A percentile compares a stretch with the other conserved stretches of the same genome.
Conservation (phyloP, 2,888 invertebrate species). For the Steinernema carpocapsae region DNA sequence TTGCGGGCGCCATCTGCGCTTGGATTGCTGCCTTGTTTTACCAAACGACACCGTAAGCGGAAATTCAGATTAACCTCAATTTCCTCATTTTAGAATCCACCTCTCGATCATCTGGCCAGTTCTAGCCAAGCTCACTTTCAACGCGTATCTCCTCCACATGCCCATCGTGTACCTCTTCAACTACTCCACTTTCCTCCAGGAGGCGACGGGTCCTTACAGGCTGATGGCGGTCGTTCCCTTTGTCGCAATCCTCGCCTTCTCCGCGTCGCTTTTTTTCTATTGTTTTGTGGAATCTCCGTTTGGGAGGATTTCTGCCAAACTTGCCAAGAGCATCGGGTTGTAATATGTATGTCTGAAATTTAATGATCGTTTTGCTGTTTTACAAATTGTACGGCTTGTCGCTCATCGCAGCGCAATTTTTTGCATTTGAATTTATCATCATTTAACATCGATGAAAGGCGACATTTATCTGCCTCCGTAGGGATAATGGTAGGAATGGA, state of each 20-base stretch:
- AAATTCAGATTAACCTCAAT: neutral
- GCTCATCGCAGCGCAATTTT: too few species aligned
- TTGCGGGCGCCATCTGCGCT: conserved; percentile 55
- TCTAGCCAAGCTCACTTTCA: conserved; percentile 62
- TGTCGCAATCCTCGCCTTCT: conserved; percentile 56
- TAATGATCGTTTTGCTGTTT: too few species aligned
- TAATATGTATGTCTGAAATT: too few species aligned
- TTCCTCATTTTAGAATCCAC: neutral
- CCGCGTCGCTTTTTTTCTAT: conserved; percentile 60
- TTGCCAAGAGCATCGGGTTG: too few species aligned
- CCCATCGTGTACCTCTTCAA: conserved; percentile 66
- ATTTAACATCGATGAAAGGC: too few species aligned
- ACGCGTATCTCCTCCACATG: conserved; percentile 67
- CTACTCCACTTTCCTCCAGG: conserved; percentile 50
- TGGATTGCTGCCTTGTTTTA: conserved; percentile 54
- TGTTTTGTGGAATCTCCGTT: conserved; percentile 63
- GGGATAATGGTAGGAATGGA: too few species aligned
- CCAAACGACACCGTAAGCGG: conserved; percentile 39
- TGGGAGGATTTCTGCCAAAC: too few species aligned
- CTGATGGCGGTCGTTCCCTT: conserved; percentile 59
- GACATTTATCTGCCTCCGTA: too few species aligned
- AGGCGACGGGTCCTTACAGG: conserved; percentile 55
- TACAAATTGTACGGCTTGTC: too few species aligned
- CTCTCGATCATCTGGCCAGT: conserved; percentile 49
- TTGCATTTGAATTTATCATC: too few species aligned